Base-by-base conservation (phyloP, 1,140 invertebrate species). In the Caerostris extrusa region DNA sequence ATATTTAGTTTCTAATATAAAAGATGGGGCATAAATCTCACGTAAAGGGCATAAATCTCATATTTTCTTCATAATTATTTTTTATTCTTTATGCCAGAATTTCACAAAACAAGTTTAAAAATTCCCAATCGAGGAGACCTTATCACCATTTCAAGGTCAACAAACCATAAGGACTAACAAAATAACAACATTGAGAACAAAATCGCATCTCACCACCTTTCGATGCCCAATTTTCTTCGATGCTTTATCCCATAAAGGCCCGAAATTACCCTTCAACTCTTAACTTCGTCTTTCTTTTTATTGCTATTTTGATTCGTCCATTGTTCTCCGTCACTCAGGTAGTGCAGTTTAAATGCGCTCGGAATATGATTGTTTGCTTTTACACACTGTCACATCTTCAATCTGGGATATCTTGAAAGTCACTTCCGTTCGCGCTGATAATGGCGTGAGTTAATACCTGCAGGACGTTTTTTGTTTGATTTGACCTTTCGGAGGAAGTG, bases 271-370 rank as follows among this genome's bases (percentile, higher is more conserved):
- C 61, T 85, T 67, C 69, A 64, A 14, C 55, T 56, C 82, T 4
- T n/a, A 12, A 17, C 85, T 34, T 10, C 61, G 53, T n/a, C 85
- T 92, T 85, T 64, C 67, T n/a, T n/a, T 92, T 92, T 85, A 19
- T 83, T 82, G 10, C 60, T 64, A 83, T 85, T 92, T 55, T 91
- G 17, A 56, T 90, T n/a, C 58, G 50, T 53, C 64, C 83, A 93
- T 93, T 93, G 91, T 93, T 93, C 91, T 93, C 58, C 91, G 19
- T 85, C 90, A 87, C 91, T 93, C 82, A 93, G 60, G 82, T 64
- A 83, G 57, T 64, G 81, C 90, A 64, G 56, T 71, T 87, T 60
- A 56, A 7, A 87, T 86, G 91, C 91, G 34, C 58, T 91, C 50
- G 64, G 64, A 87, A 87, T 77, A 19, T 7, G 91, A 87, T 93